Evolutionary conservation across 2,888 invertebrate species (phyloP), one percentile per base, ranked within the genome.

Genomic region (Notodonta dromedarius): DNA sequence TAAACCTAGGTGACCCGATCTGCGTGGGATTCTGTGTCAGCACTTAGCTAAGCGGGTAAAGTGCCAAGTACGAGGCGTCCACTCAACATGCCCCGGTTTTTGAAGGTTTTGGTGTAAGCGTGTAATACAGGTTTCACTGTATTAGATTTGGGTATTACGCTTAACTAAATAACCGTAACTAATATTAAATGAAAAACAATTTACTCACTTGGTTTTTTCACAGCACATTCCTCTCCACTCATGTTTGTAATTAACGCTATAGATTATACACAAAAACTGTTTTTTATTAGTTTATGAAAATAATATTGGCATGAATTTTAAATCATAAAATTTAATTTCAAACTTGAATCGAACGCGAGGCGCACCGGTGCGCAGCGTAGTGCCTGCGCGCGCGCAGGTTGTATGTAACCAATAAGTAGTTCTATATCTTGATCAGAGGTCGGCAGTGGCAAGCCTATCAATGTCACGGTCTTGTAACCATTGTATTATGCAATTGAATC

Each of bases 301-400:
- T 11, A 11, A 11, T 42, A 42, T 11, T 11, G n/a, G n/a, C 2
- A 46, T 0, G 5, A 32, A 52, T 16, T 13, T 32, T 52, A 5
- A 24, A 51, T 9, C 5, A 0, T 12, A 35, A 46, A 51, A 8
- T 52, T 46, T n/a, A 35, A 46, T 56, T 60, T 48, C 8, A 59
- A 59, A 11, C 42, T 51, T 24, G 6, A 58, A 55, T 58, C 0
- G 16, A 57, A 58, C 57, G 48, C 50, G 12, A 14, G 11, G 61
- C 72, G 61, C 61, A 56, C 9, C 24, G 14, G 13, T 44, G 14
- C n/a, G 54, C 39, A 60, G 61, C 66, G 70, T 63, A 16, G 16
- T 59, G 61, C 14, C 58, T 70, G 70, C 73, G 63, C 70, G 63
- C 70, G 70, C 70, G 66, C 73, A 55, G 50, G 13, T 59, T 59